phyloP scores from a whole-genome alignment of 1,140 invertebrate genomes.

The Ridgeia piscesae region DNA sequence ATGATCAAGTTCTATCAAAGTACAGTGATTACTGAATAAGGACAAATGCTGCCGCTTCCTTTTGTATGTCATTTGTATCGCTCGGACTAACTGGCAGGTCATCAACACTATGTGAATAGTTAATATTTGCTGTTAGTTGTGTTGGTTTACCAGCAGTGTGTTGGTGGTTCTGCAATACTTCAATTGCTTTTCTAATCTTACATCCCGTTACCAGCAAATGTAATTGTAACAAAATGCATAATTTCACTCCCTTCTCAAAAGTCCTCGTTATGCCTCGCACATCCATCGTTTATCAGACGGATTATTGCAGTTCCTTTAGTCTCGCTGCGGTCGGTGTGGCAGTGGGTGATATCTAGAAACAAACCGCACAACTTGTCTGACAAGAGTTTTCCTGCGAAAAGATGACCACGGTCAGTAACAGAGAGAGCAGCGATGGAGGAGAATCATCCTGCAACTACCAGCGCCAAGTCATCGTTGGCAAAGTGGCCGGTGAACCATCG shows the following conservation, averaged over 20 bases:
- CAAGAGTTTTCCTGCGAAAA: background rate
- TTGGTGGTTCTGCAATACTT: too few species aligned
- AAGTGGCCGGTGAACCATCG: background rate
- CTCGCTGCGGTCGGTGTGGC: background rate
- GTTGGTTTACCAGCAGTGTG: too few species aligned
- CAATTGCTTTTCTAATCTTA: too few species aligned
- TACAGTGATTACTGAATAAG: background rate
- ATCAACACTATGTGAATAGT: too few species aligned
- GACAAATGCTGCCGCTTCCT: too few species aligned
- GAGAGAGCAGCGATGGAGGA: background rate
- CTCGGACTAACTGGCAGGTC: too few species aligned
- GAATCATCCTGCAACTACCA: background rate
- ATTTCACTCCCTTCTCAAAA: background rate
- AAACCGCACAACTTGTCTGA: background rate
- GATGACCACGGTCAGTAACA: background rate
- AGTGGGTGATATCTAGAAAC: background rate
- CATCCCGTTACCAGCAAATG: too few species aligned
- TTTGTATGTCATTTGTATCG: too few species aligned
- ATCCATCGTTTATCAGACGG: background rate
- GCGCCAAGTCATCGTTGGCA: background rate
- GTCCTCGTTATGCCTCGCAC: background rate
- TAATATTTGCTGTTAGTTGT: too few species aligned
- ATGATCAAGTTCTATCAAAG: background rate
- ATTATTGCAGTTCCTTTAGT: background rate
- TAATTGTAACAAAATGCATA: too few species aligned